Conservation (phyloP, 2,113 vertebrate genomes). For the Bettongia penicillata region DNA sequence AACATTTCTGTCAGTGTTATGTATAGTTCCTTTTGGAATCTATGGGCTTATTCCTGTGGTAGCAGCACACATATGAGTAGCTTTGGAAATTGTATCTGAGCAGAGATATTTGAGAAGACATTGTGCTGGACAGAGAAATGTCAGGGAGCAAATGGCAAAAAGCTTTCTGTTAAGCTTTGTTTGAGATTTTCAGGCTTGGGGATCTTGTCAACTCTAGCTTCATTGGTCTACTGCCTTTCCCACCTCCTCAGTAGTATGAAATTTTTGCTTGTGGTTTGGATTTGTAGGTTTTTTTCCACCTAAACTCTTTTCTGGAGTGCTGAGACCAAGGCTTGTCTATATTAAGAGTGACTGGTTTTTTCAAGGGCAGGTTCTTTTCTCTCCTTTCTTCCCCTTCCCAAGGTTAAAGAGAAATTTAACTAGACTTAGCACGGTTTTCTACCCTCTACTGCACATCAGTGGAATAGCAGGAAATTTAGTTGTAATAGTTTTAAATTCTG, state of each 20-base stretch:
- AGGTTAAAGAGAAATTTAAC: neutral
- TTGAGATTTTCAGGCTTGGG: constrained; percentile 2
- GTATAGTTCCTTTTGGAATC: constrained; percentile 28
- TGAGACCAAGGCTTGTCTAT: neutral
- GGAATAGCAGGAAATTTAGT: constrained; percentile 12
- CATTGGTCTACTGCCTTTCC: neutral
- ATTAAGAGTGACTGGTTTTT: neutral
- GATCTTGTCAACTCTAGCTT: constrained; percentile 11
- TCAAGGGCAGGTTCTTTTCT: neutral
- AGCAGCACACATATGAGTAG: constrained; percentile 45
- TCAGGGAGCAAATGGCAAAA: neutral
- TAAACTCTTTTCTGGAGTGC: neutral
- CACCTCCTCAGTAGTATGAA: neutral
- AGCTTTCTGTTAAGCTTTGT: neutral
- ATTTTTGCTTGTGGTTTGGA: neutral
- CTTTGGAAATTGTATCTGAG: constrained; percentile 44
- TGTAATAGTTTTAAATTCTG: neutral
- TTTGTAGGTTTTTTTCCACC: neutral
- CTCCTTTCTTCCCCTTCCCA: neutral
- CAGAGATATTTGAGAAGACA: constrained; percentile 9
- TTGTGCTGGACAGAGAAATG: neutral
- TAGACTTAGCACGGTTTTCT: neutral
- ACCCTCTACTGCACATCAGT: neutral
- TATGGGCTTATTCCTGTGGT: constrained; percentile 53
- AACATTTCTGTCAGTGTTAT: neutral